Percentiles rank a stretch among this genome's conserved stretches.
Conservation (phyloP, 2,113 vertebrate genomes). For the Pantherophis guttatus region DNA sequence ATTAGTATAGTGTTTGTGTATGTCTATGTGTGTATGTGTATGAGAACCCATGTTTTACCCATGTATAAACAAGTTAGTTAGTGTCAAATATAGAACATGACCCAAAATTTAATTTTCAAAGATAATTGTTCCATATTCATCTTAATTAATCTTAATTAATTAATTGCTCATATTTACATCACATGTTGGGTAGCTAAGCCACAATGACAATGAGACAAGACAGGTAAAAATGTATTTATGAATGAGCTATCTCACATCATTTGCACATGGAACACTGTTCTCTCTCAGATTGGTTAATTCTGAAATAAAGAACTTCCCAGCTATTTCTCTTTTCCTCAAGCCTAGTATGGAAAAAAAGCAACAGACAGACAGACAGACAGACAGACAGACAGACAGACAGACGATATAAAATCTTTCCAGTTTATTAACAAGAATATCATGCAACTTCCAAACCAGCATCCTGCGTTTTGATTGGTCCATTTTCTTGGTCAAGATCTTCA, state of each 20-base stretch:
- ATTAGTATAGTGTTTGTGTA: not conserved
- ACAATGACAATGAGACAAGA: not conserved
- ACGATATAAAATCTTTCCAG: not conserved
- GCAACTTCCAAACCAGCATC: not conserved
- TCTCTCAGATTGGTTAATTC: not conserved
- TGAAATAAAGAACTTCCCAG: not conserved
- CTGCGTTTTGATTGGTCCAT: not conserved
- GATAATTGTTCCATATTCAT: not conserved
- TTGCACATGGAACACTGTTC: not conserved
- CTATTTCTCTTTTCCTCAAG: not conserved
- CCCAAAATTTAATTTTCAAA: not conserved
- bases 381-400: not conserved
- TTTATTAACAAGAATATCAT: not conserved
- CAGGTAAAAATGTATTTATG: not conserved
- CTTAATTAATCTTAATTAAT: not conserved
- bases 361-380: not conserved
- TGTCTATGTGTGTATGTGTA: not conserved
- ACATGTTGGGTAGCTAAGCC: not conserved
- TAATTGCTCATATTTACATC: not conserved
- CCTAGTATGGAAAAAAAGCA: not conserved
- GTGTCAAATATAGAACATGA: not conserved
- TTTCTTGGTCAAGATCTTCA: not conserved
- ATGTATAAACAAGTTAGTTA: not conserved
- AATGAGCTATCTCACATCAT: not conserved
- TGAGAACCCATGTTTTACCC: not conserved